A percentile compares a stretch with the other conserved stretches of the same genome.
These are phyloP conservation scores for Ceratosolen fusciceps DNA, from an alignment of 1,140 invertebrate genomes.

Conservation along the genomic window DNA sequence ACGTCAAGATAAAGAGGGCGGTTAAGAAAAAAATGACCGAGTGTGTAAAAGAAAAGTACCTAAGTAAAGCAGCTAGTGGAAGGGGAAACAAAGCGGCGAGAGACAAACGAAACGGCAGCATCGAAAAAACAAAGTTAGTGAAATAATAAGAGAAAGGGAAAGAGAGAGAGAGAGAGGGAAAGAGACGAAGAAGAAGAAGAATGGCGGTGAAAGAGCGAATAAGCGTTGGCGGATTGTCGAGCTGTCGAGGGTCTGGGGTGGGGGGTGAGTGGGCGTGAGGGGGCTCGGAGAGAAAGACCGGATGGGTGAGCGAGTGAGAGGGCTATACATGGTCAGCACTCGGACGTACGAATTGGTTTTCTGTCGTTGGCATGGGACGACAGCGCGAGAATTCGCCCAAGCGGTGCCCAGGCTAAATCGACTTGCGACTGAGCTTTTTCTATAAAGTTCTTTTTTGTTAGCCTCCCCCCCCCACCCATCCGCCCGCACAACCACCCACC, in stretches of 20 bases:
- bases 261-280: background rate
- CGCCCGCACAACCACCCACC: too few species aligned
- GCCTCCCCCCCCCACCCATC: background rate
- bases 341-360: conserved; percentile 51
- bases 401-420: conserved; percentile 51
- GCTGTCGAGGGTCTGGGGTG: too few species aligned
- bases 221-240: too few species aligned
- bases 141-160: conserved; percentile 1
- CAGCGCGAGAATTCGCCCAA: conserved; percentile 15
- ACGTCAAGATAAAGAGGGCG: background rate
- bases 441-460: conserved; percentile 46
- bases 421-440: conserved; percentile 50
- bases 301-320: background rate
- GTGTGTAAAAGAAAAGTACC: background rate
- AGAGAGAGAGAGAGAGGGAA: background rate
- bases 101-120: background rate
- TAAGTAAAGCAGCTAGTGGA: conserved; percentile 9
- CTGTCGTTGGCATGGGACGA: conserved; percentile 50
- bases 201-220: too few species aligned
- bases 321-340: background rate
- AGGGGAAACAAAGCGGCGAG: background rate
- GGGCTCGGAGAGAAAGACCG: background rate
- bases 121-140: conserved; percentile 6
- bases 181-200: background rate
- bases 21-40: conserved; percentile 11